Evolutionary conservation across 2,113 vertebrate genomes (phyloP).

Genomic region (Engraulis encrasicolus): DNA sequence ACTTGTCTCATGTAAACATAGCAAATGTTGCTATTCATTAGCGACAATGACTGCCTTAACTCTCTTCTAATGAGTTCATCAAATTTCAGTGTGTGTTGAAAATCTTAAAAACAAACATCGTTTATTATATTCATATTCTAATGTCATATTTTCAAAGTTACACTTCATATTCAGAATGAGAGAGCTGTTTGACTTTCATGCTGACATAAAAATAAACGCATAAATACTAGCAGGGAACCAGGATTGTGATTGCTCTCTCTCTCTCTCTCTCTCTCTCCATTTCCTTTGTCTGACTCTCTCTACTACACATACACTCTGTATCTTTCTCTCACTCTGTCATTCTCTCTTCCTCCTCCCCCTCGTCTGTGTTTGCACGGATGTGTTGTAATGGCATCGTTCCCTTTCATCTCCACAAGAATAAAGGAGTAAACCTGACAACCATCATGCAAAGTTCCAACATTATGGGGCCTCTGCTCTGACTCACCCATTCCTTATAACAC

Average conservation of each 20-base stretch:
- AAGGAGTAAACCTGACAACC: slow-evolving; percentile 1
- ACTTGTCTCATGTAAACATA: too few relatives aligned
- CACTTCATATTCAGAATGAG: background rate
- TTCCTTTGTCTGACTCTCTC: too few relatives aligned
- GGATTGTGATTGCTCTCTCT: too few relatives aligned
- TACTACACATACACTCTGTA: too few relatives aligned
- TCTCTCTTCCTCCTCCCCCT: background rate
- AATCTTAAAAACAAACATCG: too few relatives aligned
- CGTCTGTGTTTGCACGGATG: background rate
- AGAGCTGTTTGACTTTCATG: background rate
- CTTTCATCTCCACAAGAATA: slow-evolving; percentile 18
- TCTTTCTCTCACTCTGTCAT: too few relatives aligned
- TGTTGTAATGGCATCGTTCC: background rate
- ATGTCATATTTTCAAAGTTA: background rate
- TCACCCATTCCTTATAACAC: background rate
- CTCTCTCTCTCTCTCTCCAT: background rate
- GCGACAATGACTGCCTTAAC: too few relatives aligned
- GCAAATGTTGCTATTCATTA: too few relatives aligned
- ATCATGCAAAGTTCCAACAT: slow-evolving; percentile 7
- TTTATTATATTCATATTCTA: too few relatives aligned
- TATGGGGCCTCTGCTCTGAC: slow-evolving; percentile 5
- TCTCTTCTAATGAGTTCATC: too few relatives aligned
- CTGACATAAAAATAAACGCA: slow-evolving; percentile 1
- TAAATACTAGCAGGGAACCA: background rate
- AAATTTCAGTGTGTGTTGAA: too few relatives aligned